A percentile compares a stretch with the other conserved stretches of the same genome.
phyloP scores from a whole-genome alignment of 2,113 vertebrate genomes.

The Alectura lathami region DNA sequence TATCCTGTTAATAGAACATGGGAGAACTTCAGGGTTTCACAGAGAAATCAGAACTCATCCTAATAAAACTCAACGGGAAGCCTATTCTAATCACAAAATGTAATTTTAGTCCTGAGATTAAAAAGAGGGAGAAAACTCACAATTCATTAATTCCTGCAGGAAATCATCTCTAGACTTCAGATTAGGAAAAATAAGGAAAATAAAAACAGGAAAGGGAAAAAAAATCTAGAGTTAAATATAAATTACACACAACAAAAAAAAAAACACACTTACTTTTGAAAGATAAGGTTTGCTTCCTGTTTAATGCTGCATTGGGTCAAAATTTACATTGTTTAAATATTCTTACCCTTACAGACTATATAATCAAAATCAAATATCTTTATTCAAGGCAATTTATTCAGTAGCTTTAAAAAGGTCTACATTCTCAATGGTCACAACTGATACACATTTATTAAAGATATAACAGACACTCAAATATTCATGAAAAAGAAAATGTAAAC shows the following conservation, averaged over 20 bases:
- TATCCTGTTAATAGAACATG: not conserved
- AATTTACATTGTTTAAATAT: not conserved
- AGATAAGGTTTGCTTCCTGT: not conserved
- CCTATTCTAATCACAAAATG: slow-evolving; percentile 28
- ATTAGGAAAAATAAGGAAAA: not conserved
- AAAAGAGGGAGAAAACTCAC: not conserved
- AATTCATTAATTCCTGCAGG: slow-evolving; percentile 53
- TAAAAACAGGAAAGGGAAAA: not conserved
- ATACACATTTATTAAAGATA: not conserved
- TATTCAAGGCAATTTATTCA: not conserved
- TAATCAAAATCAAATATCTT: not conserved
- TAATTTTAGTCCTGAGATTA: slow-evolving; percentile 57
- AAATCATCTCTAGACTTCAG: not conserved
- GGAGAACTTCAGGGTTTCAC: slow-evolving; percentile 31
- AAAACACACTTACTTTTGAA: not conserved
- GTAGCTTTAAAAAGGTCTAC: not conserved
- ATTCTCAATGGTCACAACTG: not conserved
- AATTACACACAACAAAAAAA: not conserved
- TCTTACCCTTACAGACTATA: not conserved
- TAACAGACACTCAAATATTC: not conserved
- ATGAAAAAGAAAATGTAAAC: not conserved
- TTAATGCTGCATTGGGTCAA: not conserved
- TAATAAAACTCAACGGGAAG: slow-evolving; percentile 53
- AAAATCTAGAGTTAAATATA: not conserved
- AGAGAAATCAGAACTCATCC: not conserved